Conservation (phyloP, 2,113 vertebrate genomes). For the Natator depressus region DNA sequence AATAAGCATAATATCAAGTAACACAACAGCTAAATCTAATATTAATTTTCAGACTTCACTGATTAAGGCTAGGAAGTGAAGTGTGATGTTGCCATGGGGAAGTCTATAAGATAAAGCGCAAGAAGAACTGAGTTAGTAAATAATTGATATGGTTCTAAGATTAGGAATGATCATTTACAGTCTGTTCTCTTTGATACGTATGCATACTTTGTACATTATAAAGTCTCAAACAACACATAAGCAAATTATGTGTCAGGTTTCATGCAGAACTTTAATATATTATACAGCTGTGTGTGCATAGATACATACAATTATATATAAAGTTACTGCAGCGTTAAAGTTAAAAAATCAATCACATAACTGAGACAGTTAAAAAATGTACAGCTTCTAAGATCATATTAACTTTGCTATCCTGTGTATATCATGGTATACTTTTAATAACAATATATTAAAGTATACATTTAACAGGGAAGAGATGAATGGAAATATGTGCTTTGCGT, state of each 20-base stretch:
- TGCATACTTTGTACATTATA: constrained; percentile 32
- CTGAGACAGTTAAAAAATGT: not conserved
- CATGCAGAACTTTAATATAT: constrained; percentile 14
- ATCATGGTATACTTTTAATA: not conserved
- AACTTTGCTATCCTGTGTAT: not conserved
- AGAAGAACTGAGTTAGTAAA: constrained; percentile 59
- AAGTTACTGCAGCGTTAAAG: not conserved
- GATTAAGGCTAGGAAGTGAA: constrained; percentile 47
- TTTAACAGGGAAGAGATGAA: not conserved
- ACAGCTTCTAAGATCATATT: not conserved
- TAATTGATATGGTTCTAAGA: constrained; percentile 74
- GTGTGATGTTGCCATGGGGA: constrained; percentile 71
- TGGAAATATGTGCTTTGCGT: not conserved
- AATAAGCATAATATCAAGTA: constrained; percentile 34
- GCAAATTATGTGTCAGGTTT: constrained; percentile 8
- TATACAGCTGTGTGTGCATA: not conserved
- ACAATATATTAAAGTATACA: not conserved
- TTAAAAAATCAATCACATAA: not conserved
- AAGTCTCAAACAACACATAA: constrained; percentile 25
- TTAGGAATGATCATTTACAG: constrained; percentile 65
- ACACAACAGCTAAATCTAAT: constrained; percentile 38
- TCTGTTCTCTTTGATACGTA: constrained; percentile 51
- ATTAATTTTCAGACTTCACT: constrained; percentile 56
- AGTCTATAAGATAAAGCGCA: constrained; percentile 54
- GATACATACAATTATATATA: not conserved